Conservation (phyloP, 2,113 vertebrate species). For the Microcebus ravelobensis region DNA sequence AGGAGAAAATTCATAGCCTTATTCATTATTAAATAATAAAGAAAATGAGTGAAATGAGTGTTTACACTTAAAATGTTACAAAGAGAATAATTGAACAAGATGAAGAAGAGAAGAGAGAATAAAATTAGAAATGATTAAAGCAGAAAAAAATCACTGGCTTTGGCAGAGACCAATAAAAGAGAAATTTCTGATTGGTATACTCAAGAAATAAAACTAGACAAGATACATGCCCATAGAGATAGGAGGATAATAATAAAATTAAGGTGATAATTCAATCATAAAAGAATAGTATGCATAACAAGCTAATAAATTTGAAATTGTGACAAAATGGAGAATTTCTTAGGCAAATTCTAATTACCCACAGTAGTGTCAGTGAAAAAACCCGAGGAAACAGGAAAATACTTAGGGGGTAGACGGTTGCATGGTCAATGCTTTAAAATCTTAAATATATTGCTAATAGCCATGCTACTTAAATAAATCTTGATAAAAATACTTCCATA, state of each 20-base stretch:
- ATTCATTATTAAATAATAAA: not conserved
- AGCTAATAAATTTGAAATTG: not conserved
- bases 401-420: not conserved
- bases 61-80: not conserved
- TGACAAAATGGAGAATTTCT: not conserved
- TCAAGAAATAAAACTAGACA: not conserved
- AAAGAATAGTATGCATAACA: not conserved
- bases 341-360: not conserved
- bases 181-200: not conserved
- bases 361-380: slow-evolving; percentile 14
- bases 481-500: not conserved
- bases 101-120: not conserved
- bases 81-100: not conserved
- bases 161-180: not conserved
- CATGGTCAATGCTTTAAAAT: not conserved
- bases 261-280: not conserved
- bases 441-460: not conserved
- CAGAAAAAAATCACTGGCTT: not conserved
- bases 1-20: not conserved
- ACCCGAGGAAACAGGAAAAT: not conserved
- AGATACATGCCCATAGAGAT: not conserved
- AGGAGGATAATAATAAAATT: not conserved
- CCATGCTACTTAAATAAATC: not conserved
- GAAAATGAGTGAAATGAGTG: not conserved
- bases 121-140: not conserved